phyloP scores from a whole-genome alignment of 23 tunicate species.

The Phallusia fumigata region DNA sequence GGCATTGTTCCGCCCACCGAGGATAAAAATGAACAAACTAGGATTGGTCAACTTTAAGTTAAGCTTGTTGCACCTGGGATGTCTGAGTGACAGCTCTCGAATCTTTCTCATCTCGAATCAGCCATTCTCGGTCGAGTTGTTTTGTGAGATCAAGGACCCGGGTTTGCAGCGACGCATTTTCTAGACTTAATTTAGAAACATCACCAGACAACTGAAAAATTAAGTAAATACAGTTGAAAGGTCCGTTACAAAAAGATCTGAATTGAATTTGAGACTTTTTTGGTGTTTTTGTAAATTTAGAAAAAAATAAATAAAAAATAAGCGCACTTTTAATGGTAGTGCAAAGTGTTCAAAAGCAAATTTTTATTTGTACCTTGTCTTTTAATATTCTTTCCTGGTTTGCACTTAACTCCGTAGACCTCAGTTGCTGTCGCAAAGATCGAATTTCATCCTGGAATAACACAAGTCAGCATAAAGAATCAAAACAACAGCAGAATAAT shows the following conservation, averaged over 20 bases:
- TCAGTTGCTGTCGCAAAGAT: slow-evolving; percentile 66
- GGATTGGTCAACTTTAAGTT: too few relatives aligned
- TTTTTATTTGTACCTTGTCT: slow-evolving; percentile 54
- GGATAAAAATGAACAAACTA: too few relatives aligned
- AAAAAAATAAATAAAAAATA: too few relatives aligned
- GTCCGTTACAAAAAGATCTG: neutral
- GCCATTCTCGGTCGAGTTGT: slow-evolving; percentile 70
- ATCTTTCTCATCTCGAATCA: slow-evolving; percentile 76
- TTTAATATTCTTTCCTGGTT: slow-evolving; percentile 74
- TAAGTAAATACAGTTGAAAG: neutral
- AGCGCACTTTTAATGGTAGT: too few relatives aligned
- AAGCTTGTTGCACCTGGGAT: slow-evolving; percentile 30
- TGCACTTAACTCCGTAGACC: slow-evolving; percentile 64
- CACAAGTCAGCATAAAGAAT: neutral
- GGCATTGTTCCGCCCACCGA: too few relatives aligned
- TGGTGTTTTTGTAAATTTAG: too few relatives aligned
- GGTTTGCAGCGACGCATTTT: slow-evolving; percentile 76
- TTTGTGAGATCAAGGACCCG: slow-evolving; percentile 72
- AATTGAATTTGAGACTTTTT: too few relatives aligned
- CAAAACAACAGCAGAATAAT: too few relatives aligned
- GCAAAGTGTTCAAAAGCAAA: too few relatives aligned
- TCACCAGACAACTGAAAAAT: slow-evolving; percentile 46
- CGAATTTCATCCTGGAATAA: slow-evolving; percentile 61
- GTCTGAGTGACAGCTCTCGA: slow-evolving; percentile 65
- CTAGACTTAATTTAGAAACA: slow-evolving; percentile 66